phyloP scores from a whole-genome alignment of 2,113 vertebrate genomes.

The Gadus chalcogrammus region DNA sequence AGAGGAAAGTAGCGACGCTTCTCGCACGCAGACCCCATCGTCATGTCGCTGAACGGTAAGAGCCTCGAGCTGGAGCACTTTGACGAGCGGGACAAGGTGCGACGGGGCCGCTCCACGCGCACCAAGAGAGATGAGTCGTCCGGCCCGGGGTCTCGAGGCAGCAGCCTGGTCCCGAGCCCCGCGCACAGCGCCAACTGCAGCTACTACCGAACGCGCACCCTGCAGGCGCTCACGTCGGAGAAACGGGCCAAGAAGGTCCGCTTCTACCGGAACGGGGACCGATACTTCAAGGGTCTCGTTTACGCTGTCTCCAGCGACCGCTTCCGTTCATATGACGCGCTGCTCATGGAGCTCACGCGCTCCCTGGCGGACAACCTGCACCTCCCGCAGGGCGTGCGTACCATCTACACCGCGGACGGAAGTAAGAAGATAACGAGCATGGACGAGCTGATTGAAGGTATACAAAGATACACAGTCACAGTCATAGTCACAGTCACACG shows the following conservation, averaged over 20 bases:
- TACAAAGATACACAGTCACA: constrained; percentile 11
- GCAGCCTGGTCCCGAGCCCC: constrained; percentile 92
- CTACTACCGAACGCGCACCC: constrained; percentile 94
- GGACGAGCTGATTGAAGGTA: constrained; percentile 94
- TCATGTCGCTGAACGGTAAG: constrained; percentile 74
- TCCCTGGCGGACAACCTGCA: constrained; percentile 90
- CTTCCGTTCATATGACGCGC: constrained; percentile 88
- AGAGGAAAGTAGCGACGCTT: too few relatives aligned
- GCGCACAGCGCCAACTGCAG: constrained; percentile 98
- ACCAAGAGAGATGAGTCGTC: constrained; percentile 47
- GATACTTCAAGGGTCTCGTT: constrained; percentile 94
- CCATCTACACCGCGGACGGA: constrained; percentile 92
- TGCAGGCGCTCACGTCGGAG: constrained; percentile 97
- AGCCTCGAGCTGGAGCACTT: constrained; percentile 95
- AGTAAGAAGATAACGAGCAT: constrained; percentile 84
- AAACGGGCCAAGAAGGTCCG: constrained; percentile 93
- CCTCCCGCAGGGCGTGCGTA: constrained; percentile 92
- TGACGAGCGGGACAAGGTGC: constrained; percentile 89
- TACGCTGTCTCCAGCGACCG: constrained; percentile 91
- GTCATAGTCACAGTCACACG: not conserved
- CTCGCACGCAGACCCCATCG: not conserved
- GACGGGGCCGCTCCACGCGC: constrained; percentile 73
- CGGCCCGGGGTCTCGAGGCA: constrained; percentile 78
- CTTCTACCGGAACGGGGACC: constrained; percentile 96
- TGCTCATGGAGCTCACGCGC: constrained; percentile 89